Evolutionary conservation across 1,140 invertebrate species (phyloP), one percentile per base, ranked within the genome.

Genomic region (Leptinotarsa lineolata): DNA sequence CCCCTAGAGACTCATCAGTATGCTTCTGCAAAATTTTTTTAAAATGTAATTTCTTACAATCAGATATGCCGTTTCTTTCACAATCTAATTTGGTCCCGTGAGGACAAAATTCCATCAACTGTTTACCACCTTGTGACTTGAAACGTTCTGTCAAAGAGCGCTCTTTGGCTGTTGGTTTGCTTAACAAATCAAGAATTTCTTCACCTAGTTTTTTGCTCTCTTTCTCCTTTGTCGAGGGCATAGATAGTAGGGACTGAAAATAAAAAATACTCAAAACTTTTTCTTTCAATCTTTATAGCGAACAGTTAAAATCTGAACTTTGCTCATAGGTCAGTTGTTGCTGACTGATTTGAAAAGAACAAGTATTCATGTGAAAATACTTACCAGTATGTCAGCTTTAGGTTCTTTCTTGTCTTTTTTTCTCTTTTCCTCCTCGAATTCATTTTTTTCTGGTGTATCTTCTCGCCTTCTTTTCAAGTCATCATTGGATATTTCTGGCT

Each of bases 1-100:
- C 97, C 0, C 97, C 97, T 6, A 99, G 87, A 0, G 94, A 91
- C 85, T 98, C 97, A 84, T 99, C 97, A 0, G 97, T 99, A 83
- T 99, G 97, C 74, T 91, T 90, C 84, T 98, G 96, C 75, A 99
- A 97, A 72, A 99, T 99, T 87, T 99, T 98, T 81, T 95, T 95
- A 83, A 99, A 99, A 85, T 99, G 97, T 24, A 99, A 87, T 82
- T 97, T 96, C 73, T 92, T 92, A 86, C 97, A 99, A 75, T 88
- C 85, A 67, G 59, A 70, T 70, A 85, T 77, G 81, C 87, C 69
- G 85, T 86, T 87, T 87, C 94, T 85, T 0, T 90, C 87, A 83
- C 97, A 99, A 82, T 99, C 97, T 15, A 92, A 91, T 79, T 93
- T 91, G 1, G 97, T 98, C 22, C 96, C 97, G 85, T 97, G 95